Evolutionary conservation across 2,797 vertebrate species (phyloP).

Genomic region (Leptodactylus fallax): DNA sequence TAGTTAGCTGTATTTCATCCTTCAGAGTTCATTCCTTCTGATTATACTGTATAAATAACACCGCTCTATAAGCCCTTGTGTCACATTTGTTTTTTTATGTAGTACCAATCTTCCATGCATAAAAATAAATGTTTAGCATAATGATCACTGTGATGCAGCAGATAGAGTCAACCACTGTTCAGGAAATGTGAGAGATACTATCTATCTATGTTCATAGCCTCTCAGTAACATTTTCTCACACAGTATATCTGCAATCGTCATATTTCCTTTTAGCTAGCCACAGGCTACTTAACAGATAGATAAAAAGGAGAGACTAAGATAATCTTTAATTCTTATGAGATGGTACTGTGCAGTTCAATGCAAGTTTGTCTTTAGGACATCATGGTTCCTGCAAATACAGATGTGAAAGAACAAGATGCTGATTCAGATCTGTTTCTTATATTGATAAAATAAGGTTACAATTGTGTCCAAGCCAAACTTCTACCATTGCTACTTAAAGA

Average conservation of each 20-base stretch:
- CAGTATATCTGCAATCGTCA: background rate
- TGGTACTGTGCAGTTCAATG: too few species aligned
- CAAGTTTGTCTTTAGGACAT: too few species aligned
- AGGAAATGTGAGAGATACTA: background rate
- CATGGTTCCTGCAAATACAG: too few species aligned
- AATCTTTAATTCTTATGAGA: too few species aligned
- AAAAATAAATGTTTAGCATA: conserved; percentile 9
- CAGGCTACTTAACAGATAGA: too few species aligned
- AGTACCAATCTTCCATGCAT: conserved; percentile 15
- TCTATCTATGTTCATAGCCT: background rate
- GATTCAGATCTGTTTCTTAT: too few species aligned
- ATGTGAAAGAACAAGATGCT: too few species aligned
- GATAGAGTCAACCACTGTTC: background rate
- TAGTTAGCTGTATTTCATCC: background rate
- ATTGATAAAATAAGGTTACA: too few species aligned
- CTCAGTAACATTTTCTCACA: background rate
- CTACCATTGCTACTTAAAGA: too few species aligned
- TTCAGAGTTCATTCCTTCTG: background rate
- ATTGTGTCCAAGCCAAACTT: too few species aligned
- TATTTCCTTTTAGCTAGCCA: background rate
- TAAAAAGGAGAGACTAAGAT: too few species aligned
- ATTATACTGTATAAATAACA: background rate
- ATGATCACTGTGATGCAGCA: background rate
- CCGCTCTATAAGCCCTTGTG: background rate
- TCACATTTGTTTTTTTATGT: background rate